A percentile compares a stretch with the other conserved stretches of the same genome.
Evolutionary conservation across 2,888 invertebrate genomes (phyloP).

Genomic region (Diarsia brunnea): DNA sequence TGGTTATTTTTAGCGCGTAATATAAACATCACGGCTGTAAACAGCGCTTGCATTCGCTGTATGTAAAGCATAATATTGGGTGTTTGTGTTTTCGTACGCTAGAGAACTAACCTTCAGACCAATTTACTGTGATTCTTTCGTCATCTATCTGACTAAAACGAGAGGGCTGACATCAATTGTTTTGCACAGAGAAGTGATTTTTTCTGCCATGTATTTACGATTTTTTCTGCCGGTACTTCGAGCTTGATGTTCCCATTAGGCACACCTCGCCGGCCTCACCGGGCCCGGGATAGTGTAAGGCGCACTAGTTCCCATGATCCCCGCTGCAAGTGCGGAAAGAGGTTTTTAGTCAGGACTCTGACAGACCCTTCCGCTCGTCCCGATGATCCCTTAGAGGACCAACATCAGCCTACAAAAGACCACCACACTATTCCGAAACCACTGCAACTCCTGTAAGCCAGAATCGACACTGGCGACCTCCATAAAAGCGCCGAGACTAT

Average conservation of each 20-base stretch:
- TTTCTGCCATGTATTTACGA: background rate
- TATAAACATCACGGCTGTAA: background rate
- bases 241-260: background rate
- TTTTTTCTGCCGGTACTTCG: background rate
- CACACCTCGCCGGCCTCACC: no score
- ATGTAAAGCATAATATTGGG: background rate
- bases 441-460: no score
- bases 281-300: no score
- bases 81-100: background rate
- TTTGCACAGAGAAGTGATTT: background rate
- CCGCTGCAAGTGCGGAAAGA: no score
- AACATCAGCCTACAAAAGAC: background rate
- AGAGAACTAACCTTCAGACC: background rate
- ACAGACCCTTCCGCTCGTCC: no score
- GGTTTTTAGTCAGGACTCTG: no score
- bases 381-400: background rate
- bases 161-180: background rate
- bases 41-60: background rate
- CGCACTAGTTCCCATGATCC: no score
- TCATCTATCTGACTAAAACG: background rate
- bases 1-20: slow-evolving; percentile 18
- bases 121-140: background rate
- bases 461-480: no score
- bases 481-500: no score
- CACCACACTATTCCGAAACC: no score